A percentile compares a stretch with the other conserved stretches of the same genome.
Conservation (phyloP, 2,113 vertebrate species). For the Crotalus horridus region DNA sequence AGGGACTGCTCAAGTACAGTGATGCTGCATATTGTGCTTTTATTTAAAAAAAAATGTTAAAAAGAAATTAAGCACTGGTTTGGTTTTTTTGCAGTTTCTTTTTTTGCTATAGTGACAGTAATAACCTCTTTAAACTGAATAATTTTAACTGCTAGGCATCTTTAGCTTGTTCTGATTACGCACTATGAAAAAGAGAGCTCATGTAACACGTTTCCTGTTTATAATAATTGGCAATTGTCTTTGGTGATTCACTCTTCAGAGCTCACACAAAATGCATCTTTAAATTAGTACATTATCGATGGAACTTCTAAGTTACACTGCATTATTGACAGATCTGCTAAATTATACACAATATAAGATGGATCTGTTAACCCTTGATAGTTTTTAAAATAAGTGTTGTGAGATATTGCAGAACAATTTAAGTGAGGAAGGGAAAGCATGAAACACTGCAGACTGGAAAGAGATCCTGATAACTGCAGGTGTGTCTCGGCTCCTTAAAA, state of each 20-base stretch:
- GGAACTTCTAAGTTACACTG: not conserved
- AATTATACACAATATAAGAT: not conserved
- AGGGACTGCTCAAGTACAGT: constrained; percentile 24
- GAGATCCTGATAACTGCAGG: not conserved
- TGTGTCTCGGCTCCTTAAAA: not conserved
- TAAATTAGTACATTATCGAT: not conserved
- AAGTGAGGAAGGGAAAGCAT: not conserved
- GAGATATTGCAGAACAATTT: not conserved
- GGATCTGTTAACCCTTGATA: not conserved
- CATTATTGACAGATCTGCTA: not conserved
- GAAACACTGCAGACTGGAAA: not conserved
- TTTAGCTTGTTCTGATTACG: not conserved
- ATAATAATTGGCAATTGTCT: not conserved
- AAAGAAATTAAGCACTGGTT: not conserved
- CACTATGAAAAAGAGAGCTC: not conserved
- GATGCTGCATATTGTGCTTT: constrained; percentile 43
- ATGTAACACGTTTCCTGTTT: not conserved
- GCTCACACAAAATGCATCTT: not conserved
- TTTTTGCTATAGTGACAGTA: constrained; percentile 31
- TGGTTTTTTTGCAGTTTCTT: constrained; percentile 37
- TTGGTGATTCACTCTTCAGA: not conserved
- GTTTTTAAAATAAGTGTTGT: not conserved
- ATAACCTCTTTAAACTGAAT: constrained; percentile 11
- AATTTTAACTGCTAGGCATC: not conserved
- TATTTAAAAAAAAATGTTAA: not conserved